Conservation (phyloP, 2,888 invertebrate species). For the Nemotelus nigrinus region DNA sequence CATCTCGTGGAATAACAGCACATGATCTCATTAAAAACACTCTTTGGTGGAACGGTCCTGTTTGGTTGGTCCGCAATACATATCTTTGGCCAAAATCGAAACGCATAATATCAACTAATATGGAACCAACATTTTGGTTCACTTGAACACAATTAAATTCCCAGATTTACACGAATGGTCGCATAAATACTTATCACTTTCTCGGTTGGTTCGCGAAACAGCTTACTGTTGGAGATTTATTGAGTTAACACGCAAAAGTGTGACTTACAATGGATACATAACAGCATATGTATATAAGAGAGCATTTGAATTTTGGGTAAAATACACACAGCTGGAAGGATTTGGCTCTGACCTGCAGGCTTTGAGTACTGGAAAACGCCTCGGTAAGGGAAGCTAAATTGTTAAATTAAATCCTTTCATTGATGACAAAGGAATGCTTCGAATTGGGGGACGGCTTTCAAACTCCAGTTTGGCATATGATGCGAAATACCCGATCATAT, state of each 20-base stretch:
- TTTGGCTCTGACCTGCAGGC: too few species aligned
- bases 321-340: neutral
- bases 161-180: neutral
- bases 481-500: neutral
- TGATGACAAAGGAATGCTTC: too few species aligned
- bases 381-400: too few species aligned
- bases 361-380: too few species aligned
- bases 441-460: neutral
- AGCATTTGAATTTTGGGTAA: neutral
- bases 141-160: neutral
- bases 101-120: neutral
- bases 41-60: neutral
- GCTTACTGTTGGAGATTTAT: neutral
- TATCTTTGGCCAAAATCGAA: neutral
- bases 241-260: too few species aligned
- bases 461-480: slow-evolving; percentile 1
- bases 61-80: neutral
- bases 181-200: neutral
- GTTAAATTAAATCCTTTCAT: neutral
- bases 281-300: neutral
- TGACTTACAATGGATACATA: too few species aligned
- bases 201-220: neutral
- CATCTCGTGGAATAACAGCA: neutral
- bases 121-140: neutral
- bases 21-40: neutral